A percentile compares a stretch with the other conserved stretches of the same genome.
Evolutionary conservation across 2,888 invertebrate genomes (phyloP).

Genomic region (Chymomyza fuscimana): DNA sequence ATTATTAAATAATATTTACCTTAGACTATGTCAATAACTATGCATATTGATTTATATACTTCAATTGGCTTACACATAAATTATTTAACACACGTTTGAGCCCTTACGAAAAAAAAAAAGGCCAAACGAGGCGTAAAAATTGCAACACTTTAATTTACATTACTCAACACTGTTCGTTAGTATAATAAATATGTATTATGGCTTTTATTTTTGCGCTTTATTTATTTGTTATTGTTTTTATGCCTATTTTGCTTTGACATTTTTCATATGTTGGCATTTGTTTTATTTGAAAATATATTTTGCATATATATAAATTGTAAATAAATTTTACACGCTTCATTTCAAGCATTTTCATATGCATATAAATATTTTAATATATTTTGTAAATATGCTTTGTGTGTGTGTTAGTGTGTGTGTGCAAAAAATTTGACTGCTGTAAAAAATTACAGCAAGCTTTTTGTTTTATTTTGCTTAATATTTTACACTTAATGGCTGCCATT

Average conservation of each 20-base stretch:
- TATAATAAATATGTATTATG: background rate
- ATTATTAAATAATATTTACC: slow-evolving; percentile 6
- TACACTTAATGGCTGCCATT: slow-evolving; percentile 41
- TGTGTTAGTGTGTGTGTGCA: slow-evolving; percentile 17
- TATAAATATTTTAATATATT: slow-evolving; percentile 6
- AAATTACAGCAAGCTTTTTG: slow-evolving; percentile 44
- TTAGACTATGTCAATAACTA: slow-evolving; percentile 28
- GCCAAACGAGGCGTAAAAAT: background rate
- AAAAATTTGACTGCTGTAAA: slow-evolving; percentile 13
- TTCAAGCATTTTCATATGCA: background rate
- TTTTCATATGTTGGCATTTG: slow-evolving; percentile 9
- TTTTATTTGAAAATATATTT: slow-evolving; percentile 2
- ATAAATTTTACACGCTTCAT: slow-evolving; percentile 9
- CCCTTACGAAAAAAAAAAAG: background rate
- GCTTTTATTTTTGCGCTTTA: background rate
- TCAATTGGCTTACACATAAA: slow-evolving; percentile 15
- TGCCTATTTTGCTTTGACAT: background rate
- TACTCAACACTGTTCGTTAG: background rate
- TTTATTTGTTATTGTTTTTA: slow-evolving; percentile 13
- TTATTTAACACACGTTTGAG: slow-evolving; percentile 15
- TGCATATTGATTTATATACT: slow-evolving; percentile 29
- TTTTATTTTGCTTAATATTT: slow-evolving; percentile 37
- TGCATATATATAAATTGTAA: slow-evolving; percentile 7
- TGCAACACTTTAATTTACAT: background rate
- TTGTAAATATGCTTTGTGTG: slow-evolving; percentile 17